Base-by-base conservation (phyloP, 2,113 vertebrate species). In the Coptodon bakossiorum region DNA sequence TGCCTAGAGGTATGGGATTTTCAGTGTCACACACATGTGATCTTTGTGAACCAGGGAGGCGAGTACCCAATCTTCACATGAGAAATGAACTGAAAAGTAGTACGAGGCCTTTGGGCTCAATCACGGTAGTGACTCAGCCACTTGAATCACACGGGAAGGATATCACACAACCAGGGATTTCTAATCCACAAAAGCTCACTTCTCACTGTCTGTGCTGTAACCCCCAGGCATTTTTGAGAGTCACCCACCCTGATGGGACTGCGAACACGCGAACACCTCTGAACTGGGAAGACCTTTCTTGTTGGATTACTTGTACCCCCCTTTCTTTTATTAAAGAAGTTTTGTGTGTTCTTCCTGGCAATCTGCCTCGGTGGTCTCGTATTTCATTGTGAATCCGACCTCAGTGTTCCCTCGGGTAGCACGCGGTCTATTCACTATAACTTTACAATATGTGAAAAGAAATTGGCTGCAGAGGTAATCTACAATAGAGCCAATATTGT, bases 381-480 rank as follows among this genome's bases (percentile, higher is more conserved):
- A 88, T 87, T 92, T 92, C 84, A 87, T 86, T 86, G 86, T 73
- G 81, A 87, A 87, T 89, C 86, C 29, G n/a, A 87, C 90, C 88
- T 88, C 66, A 43, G 52, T 22, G 57, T 91, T 91, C 87, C 90
- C 87, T 79, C 2, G 36, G 84, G 93, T 76, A 7, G 71, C 76
- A 48, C 11, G 19, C 5, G 24, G 82, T 85, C 80, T 86, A 83
- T 90, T 90, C 89, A 82, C 86, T 88, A 45, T 71, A 83, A 90
- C 91, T 91, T 90, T 88, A 91, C 85, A 94, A 88, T 88, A 88
- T 50, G 45, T 89, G 82, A 48, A 91, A 92, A 84, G 86, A 93
- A 93, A 93, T 88, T 88, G 83, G 84, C 83, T 90, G 73, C 78
- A 90, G 78, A 85, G 82, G 86, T 90, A 92, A 90, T 90, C 54